Evolutionary conservation across 2,113 vertebrate genomes (phyloP), one percentile per base, ranked within the genome.

Genomic region (Platysteira castanea): DNA sequence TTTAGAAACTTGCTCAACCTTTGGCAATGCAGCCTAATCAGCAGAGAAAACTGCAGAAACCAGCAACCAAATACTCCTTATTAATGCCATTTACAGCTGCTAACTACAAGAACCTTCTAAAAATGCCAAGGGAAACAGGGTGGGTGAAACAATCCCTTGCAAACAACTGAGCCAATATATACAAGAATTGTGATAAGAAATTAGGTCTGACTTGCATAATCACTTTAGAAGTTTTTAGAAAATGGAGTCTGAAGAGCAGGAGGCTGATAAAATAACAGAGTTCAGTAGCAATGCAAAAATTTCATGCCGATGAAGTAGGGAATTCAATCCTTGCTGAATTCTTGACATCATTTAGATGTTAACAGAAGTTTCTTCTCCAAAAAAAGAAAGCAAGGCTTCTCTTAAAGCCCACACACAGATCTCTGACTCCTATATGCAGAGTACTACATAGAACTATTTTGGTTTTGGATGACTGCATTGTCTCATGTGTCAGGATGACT

Each of bases 1-100:
- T 97, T 94, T 96, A 96, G 93, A 95, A 95, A 90, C 84, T 91
- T 90, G 89, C 85, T 97, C 94, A 94, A 59, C 89, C 93, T 95
- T 93, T 96, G 92, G 94, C 96, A 92, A 82, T 53, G 74, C 44
- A 88, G 94, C 87, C 53, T 95, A 73, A 97, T 79, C 90, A 90
- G 93, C 78, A 92, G 56, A 81, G 86, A 87, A 94, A 90, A 86
- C 93, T 95, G 68, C 92, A 80, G 89, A 97, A 95, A 95, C 52
- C 28, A 91, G 85, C 92, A 91, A 97, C 19, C 65, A 95, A 95
- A 93, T 89, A 35, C 83, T 68, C 47, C 89, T 94, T 28, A 84
- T 84, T 94, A 94, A 94, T 91, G 31, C 85, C 80, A 90, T 77
- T 79, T 90, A 83, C 82, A 96, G 87, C 90, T 86, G 85, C 86